Percentiles rank a stretch among this genome's conserved stretches.
These are phyloP conservation scores for Threskiornis aethiopicus DNA, from an alignment of 2,797 vertebrate genomes.

Conservation along the genomic window DNA sequence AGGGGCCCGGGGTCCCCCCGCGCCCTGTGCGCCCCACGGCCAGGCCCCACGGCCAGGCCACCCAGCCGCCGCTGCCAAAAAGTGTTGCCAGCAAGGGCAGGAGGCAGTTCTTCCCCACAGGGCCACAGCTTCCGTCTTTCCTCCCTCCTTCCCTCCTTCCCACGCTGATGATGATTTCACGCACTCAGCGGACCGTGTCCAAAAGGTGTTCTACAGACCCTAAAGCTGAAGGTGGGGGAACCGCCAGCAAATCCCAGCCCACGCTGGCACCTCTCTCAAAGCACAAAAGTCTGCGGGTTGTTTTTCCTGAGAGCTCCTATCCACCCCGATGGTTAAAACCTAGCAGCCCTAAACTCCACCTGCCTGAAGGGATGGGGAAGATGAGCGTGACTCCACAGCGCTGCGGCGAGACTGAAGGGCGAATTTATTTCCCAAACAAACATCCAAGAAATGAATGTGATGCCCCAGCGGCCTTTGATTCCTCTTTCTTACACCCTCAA, in stretches of 20 bases:
- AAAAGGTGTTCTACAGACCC: not conserved
- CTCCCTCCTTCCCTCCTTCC: not conserved
- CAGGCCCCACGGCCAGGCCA: not conserved
- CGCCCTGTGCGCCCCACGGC: rapidly evolving
- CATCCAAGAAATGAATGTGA: not conserved
- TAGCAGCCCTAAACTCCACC: not conserved
- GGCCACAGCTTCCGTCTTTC: not conserved
- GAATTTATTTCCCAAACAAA: not conserved
- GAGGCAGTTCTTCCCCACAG: not conserved
- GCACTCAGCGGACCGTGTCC: rapidly evolving
- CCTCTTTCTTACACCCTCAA: not conserved
- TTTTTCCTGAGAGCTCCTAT: not conserved
- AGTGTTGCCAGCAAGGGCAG: not conserved
- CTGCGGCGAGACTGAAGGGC: not conserved
- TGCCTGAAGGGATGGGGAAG: not conserved
- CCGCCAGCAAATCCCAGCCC: not conserved
- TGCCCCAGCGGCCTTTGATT: not conserved
- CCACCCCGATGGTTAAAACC: not conserved
- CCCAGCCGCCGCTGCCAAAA: not conserved
- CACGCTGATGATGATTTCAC: rapidly evolving
- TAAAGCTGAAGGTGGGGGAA: not conserved
- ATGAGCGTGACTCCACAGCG: rapidly evolving
- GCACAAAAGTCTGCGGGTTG: not conserved
- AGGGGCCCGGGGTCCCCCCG: rapidly evolving
- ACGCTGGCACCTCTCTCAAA: not conserved